Percentiles rank a stretch among this genome's conserved stretches.
Conservation (phyloP, 2,888 invertebrate species). For the Bombylius discolor region DNA sequence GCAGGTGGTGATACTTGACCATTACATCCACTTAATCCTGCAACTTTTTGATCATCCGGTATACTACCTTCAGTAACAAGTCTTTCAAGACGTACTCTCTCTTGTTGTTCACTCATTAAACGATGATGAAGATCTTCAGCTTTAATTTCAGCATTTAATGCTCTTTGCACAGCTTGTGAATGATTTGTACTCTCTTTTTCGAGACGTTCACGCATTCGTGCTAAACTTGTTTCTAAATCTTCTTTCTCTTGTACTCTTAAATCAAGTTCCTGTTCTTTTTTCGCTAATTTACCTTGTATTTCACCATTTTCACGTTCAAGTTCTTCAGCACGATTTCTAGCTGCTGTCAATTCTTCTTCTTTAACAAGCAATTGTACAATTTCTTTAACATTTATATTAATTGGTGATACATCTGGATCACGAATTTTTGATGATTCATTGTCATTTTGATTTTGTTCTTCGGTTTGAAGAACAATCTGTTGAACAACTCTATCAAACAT, state of each 20-base stretch:
- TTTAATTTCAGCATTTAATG: conserved; percentile 41
- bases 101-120: conserved; percentile 63
- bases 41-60: conserved; percentile 84
- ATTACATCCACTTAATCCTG: conserved; percentile 40
- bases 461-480: conserved; percentile 76
- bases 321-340: conserved; percentile 74
- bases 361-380: conserved; percentile 82
- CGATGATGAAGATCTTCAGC: conserved; percentile 51
- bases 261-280: conserved; percentile 88
- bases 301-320: conserved; percentile 81
- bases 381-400: conserved; percentile 82
- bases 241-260: conserved; percentile 82
- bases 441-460: conserved; percentile 38
- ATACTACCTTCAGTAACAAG: conserved; percentile 82
- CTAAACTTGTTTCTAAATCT: conserved; percentile 72
- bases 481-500: conserved; percentile 89
- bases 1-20: conserved; percentile 29
- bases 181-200: conserved; percentile 82
- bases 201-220: conserved; percentile 69
- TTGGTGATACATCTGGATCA: conserved; percentile 74
- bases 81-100: conserved; percentile 69
- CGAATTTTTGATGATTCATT: conserved; percentile 36
- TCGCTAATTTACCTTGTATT: conserved; percentile 71
- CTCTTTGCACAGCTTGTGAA: conserved; percentile 71
- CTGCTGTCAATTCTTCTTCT: conserved; percentile 82